Evolutionary conservation across 2,797 vertebrate species (phyloP), one percentile per base, ranked within the genome.

Genomic region (Oophaga sylvatica): DNA sequence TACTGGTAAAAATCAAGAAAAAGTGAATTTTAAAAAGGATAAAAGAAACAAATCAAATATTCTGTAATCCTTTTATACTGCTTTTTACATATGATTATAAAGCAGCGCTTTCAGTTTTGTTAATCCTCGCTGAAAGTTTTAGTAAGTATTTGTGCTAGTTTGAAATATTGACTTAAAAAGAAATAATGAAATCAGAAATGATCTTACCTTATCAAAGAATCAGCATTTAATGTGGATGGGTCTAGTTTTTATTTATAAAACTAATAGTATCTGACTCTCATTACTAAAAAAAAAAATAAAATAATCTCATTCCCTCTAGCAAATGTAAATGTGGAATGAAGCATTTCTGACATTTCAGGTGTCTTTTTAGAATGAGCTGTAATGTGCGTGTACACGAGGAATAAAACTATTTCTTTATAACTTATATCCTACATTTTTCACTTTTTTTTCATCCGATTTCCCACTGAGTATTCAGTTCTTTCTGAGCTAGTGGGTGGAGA

Each of bases 11-110:
- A 77, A 84, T 53, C 56, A 41, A 71, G 6, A 62, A 56, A 63
- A 65, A 82, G 76, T 26, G 65, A 22, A 75, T 75, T 84, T 73
- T 75, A 35, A 73, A 75, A 60, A 12, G 41, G 53, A 83, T 75
- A n/a, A 60, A 45, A 73, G 31, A 16, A 75, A 26, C 22, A 17
- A 53, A 45, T 48, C 45, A 82, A 68, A 68, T 53, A 82, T 56
- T 19, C 48, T 17, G 53, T 75, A 80, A 60, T n/a, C 26, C 35
- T 63, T 80, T 62, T 45, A n/a, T 7, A 71, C 12, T 8, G 53
- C 45, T 71, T 11, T 19, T 83, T 62, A 11, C 31, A 22, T 75
- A n/a, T 84, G 68, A 73, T 75, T 45, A 48, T 35, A 4, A 35
- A 60, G 56, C 10, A 73, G 26, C 41, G 20, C 20, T 82, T 48